Conservation (phyloP, 2,888 invertebrate species). For the Luperina testacea region DNA sequence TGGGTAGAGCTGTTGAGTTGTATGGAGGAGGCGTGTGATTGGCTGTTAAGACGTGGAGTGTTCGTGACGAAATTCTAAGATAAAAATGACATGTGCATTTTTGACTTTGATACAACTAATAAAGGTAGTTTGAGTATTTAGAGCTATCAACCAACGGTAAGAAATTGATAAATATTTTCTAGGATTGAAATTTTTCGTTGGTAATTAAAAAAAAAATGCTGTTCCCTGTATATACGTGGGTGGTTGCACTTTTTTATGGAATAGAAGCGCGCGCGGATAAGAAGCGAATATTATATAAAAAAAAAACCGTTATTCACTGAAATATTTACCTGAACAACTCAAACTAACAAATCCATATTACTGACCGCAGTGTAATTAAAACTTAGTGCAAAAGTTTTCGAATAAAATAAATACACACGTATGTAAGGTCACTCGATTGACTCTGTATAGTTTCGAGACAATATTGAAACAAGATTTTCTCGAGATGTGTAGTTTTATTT, state of each 20-base stretch:
- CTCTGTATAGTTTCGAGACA: neutral
- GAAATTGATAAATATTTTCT: too few species aligned
- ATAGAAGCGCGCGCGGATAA: too few species aligned
- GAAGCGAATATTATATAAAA: neutral
- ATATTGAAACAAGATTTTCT: conserved; percentile 32
- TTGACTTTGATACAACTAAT: neutral
- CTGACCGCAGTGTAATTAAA: conserved; percentile 5
- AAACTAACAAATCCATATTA: conserved; percentile 26
- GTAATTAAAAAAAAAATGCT: too few species aligned
- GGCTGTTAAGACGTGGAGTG: neutral
- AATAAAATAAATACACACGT: conserved; percentile 32
- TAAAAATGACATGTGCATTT: neutral
- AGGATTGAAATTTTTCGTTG: too few species aligned
- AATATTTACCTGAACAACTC: conserved; percentile 9
- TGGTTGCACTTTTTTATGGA: too few species aligned
- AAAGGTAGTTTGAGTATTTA: too few species aligned
- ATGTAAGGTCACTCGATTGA: conserved; percentile 15
- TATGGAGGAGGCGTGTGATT: neutral
- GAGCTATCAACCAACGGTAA: too few species aligned
- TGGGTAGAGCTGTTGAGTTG: conserved; percentile 18
- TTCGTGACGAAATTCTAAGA: neutral
- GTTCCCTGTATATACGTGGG: too few species aligned
- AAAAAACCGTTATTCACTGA: neutral
- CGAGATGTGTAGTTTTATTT: neutral
- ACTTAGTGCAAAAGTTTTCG: conserved; percentile 23